A percentile compares a stretch with the other conserved stretches of the same genome.
phyloP scores from a whole-genome alignment of 1,140 invertebrate genomes.

The Hesperophylax magnus region DNA sequence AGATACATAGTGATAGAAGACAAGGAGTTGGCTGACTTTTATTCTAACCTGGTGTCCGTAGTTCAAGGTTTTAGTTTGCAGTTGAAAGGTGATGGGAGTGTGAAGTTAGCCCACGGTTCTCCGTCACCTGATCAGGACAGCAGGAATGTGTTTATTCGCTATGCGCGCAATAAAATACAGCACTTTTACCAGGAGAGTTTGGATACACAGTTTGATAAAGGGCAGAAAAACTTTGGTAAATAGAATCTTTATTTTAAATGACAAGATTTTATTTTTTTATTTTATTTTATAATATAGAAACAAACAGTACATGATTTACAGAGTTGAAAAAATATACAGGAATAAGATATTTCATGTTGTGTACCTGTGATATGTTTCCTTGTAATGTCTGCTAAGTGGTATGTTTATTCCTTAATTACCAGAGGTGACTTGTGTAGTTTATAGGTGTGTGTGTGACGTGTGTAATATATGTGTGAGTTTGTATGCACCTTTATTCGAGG shows the following conservation, averaged over 20 bases:
- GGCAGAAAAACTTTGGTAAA: slow-evolving; percentile 57
- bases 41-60: slow-evolving; percentile 76
- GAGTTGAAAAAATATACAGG: too few species aligned
- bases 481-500: too few species aligned
- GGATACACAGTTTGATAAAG: slow-evolving; percentile 38
- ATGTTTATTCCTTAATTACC: too few species aligned
- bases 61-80: slow-evolving; percentile 77
- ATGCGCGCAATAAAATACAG: slow-evolving; percentile 69
- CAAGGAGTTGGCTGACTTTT: slow-evolving; percentile 89
- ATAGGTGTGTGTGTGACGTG: too few species aligned
- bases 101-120: slow-evolving; percentile 65
- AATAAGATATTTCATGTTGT: too few species aligned
- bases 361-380: too few species aligned
- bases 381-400: too few species aligned
- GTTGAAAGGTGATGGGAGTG: slow-evolving; percentile 69
- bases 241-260: background rate
- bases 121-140: slow-evolving; percentile 73
- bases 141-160: slow-evolving; percentile 68
- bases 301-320: too few species aligned
- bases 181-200: slow-evolving; percentile 67
- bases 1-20: slow-evolving; percentile 94
- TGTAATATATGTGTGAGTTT: too few species aligned
- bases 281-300: too few species aligned
- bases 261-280: too few species aligned
- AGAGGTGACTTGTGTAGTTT: too few species aligned